Evolutionary conservation across 2,888 invertebrate species (phyloP).

Genomic region (Erebia epiphron): DNA sequence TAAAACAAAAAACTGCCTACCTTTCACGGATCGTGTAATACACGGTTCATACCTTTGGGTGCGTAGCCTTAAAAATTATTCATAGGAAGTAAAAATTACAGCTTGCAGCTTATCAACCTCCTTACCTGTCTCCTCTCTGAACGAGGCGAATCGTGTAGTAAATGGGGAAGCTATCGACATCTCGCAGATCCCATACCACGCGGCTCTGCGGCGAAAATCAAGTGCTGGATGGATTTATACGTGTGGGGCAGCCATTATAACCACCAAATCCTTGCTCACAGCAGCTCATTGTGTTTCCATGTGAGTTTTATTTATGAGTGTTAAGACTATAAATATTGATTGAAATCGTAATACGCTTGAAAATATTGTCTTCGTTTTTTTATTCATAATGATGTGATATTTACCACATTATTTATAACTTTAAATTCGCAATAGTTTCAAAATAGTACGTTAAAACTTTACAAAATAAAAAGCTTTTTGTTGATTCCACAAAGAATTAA

Average conservation of each 20-base stretch:
- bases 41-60: too few relatives aligned
- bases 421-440: too few relatives aligned
- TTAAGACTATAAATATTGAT: too few relatives aligned
- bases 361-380: too few relatives aligned
- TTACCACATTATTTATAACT: too few relatives aligned
- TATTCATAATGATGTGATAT: too few relatives aligned
- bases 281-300: conserved; percentile 69
- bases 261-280: conserved; percentile 57
- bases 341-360: too few relatives aligned
- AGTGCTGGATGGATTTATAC: conserved; percentile 59
- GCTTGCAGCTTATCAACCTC: conserved; percentile 17
- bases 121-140: conserved; percentile 27
- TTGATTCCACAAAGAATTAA: too few relatives aligned
- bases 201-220: conserved; percentile 54
- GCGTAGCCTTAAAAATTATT: neutral
- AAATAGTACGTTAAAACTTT: too few relatives aligned
- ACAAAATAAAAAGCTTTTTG: too few relatives aligned
- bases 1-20: too few relatives aligned
- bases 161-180: conserved; percentile 74
- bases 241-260: conserved; percentile 70
- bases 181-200: conserved; percentile 70
- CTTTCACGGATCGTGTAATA: too few relatives aligned
- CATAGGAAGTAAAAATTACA: neutral
- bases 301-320: conserved; percentile 51
- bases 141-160: conserved; percentile 59